phyloP scores from a whole-genome alignment of 2,888 invertebrate genomes.

The Eilema depressum region DNA sequence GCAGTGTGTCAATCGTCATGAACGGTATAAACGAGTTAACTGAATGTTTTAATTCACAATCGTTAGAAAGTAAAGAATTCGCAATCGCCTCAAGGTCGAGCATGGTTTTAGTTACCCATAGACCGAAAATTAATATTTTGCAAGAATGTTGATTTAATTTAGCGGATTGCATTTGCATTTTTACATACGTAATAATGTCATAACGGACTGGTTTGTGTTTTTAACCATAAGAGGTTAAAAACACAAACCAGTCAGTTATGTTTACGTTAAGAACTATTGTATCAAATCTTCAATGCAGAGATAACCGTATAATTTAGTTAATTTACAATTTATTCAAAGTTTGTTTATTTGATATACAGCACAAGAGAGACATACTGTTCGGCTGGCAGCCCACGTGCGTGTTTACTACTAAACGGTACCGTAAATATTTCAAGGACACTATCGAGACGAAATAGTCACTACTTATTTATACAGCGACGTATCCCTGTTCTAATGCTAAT shows the following conservation, averaged over 20 bases:
- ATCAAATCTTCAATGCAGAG: not conserved
- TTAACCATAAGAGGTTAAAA: too few species aligned
- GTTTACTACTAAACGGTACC: not conserved
- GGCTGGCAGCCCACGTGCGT: not conserved
- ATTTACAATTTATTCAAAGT: too few species aligned
- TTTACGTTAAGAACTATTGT: not conserved
- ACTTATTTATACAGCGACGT: too few species aligned
- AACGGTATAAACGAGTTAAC: conserved; percentile 26
- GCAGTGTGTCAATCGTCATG: conserved; percentile 37
- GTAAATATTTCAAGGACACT: not conserved
- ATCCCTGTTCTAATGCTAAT: not conserved
- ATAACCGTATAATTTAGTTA: not conserved
- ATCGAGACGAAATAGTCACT: too few species aligned
- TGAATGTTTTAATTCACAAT: conserved; percentile 37
- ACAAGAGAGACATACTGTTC: not conserved
- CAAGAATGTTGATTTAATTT: conserved; percentile 29
- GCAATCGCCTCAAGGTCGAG: conserved; percentile 45
- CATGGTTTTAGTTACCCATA: conserved; percentile 41
- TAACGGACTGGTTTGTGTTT: conserved; percentile 10
- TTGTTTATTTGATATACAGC: too few species aligned
- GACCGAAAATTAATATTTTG: conserved; percentile 42
- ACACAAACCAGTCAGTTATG: too few species aligned
- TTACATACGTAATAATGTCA: conserved; percentile 22
- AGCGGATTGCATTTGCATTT: conserved; percentile 32
- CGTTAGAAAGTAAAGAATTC: conserved; percentile 35